Evolutionary conservation across 37 sponge, comb jelly and placozoan species (phyloP).

Genomic region (Ianthella basta): DNA sequence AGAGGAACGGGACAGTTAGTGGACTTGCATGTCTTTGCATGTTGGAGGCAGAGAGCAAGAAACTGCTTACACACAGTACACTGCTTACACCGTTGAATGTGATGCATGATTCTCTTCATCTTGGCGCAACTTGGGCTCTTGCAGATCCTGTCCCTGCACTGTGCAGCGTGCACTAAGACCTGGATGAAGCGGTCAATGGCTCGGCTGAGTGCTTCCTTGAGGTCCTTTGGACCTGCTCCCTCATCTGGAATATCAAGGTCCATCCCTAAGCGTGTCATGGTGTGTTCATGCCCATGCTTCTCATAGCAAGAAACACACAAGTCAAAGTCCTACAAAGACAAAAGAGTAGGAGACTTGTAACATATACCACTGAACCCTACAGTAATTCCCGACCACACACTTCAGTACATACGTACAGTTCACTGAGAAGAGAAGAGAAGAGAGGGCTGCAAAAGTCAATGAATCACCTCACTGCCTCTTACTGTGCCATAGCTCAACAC

Average conservation of each 20-base stretch:
- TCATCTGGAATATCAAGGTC: conserved; percentile 57
- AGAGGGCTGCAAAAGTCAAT: no score
- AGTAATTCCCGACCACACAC: no score
- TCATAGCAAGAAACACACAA: conserved; percentile 89
- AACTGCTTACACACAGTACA: conserved; percentile 93
- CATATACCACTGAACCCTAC: no score
- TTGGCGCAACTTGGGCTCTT: conserved; percentile 81
- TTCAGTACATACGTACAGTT: no score
- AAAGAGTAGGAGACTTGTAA: no score
- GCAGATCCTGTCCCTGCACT: conserved; percentile 76
- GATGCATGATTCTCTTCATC: conserved; percentile 94
- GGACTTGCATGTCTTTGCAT: conserved; percentile 88
- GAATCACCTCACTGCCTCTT: no score
- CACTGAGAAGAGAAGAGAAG: no score
- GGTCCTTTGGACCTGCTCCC: conserved; percentile 10
- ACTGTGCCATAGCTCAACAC: no score
- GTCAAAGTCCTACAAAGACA: conserved; percentile 88
- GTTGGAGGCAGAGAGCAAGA: conserved; percentile 80
- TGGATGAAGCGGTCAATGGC: conserved; percentile 84
- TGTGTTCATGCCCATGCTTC: conserved; percentile 76
- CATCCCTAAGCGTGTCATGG: conserved; percentile 84
- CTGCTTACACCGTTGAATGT: conserved; percentile 78
- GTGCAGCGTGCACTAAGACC: conserved; percentile 87
- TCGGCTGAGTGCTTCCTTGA: conserved; percentile 19
- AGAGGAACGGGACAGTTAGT: conserved; percentile 86